These are phyloP conservation scores for Holcopasites calliopsidis DNA, from an alignment of 1,140 invertebrate genomes.

Conservation along the genomic window DNA sequence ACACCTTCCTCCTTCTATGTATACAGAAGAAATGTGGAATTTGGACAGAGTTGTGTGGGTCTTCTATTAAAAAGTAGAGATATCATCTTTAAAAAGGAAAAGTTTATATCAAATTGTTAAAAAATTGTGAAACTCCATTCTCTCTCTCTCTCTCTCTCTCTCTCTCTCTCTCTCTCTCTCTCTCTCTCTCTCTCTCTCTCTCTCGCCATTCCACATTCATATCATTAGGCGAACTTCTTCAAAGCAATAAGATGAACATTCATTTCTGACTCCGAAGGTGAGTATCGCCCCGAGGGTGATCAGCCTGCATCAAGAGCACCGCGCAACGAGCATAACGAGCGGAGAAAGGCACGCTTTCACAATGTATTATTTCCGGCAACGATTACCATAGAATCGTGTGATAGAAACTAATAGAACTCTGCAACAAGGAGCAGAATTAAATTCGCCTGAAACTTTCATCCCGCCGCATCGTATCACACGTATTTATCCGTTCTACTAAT, in stretches of 20 bases:
- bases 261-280: neutral
- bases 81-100: too few relatives aligned
- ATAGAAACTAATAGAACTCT: neutral
- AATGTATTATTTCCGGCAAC: neutral
- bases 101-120: too few relatives aligned
- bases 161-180: too few relatives aligned
- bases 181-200: too few relatives aligned
- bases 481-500: too few relatives aligned
- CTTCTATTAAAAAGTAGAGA: too few relatives aligned
- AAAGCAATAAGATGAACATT: neutral
- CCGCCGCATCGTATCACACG: neutral
- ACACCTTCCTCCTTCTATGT: neutral
- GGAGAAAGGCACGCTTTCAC: constrained; percentile 1
- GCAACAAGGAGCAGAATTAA: neutral
- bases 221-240: constrained; percentile 14
- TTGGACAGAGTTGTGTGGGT: too few relatives aligned
- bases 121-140: too few relatives aligned
- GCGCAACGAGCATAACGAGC: constrained; percentile 9
- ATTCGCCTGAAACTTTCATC: neutral
- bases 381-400: neutral
- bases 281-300: constrained; percentile 7
- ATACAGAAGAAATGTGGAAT: too few relatives aligned
- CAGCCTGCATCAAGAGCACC: neutral
- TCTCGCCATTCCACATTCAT: neutral
- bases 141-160: too few relatives aligned